Evolutionary conservation across 2,797 vertebrate genomes (phyloP), one percentile per base, ranked within the genome.

Genomic region (Sebastes taczanowskii): DNA sequence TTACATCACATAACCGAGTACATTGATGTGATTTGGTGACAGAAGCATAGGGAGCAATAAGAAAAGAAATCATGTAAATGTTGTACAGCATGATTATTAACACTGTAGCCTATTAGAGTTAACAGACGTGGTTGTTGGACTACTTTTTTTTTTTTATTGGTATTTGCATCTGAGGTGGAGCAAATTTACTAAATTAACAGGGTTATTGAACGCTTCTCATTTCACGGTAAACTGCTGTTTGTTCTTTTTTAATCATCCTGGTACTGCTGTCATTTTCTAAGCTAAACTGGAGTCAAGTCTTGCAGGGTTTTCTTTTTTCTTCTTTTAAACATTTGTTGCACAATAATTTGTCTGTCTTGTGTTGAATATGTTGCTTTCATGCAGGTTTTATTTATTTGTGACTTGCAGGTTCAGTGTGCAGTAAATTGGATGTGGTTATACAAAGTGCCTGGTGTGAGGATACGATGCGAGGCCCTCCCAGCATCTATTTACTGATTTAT

Each of bases 371-470:
- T 81, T 71, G 65, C 52, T 86, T 72, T 77, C 64, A 46, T 73
- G 27, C 64, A 68, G 63, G 61, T 77, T 91, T 87, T 85, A 88
- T 87, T 90, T 91, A 87, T 92, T 93, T 81, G 66, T 79, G 74
- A 89, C 27, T 22, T 74, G 82, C 74, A 84, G 66, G 71, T 91
- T 87, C 73, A 62, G 80, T 86, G 76, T 90, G 90, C 91, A 90
- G 90, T 91, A 80, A 83, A 80, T 80, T 72, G 72, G 84, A 82
- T 83, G 82, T 85, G 84, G 85, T 92, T 86, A 88, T 88, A 85
- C 85, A 95, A 95, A 95, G 93, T 95, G 95, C 94, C 94, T 95
- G 90, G 77, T 89, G 77, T 84, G 87, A 84, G 88, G 85, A 89
- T 77, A 66, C 77, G 72, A 83, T 55, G 63, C 58, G 65, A 83